Evolutionary conservation across 1,140 invertebrate genomes (phyloP).

Genomic region (Luehdorfia chinensis): DNA sequence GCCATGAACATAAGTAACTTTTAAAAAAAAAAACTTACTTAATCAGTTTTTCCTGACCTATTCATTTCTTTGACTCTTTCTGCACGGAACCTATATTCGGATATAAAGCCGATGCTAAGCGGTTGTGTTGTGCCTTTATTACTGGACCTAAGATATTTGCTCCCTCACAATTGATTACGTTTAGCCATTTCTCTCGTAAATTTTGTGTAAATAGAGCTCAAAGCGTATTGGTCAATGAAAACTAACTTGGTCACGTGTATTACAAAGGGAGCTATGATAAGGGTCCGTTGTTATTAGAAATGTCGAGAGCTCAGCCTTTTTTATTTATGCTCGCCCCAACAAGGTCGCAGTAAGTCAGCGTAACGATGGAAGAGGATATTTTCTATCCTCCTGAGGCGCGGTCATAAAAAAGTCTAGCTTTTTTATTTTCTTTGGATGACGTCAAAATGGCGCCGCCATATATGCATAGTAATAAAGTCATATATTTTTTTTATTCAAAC

Average conservation of each 20-base stretch:
- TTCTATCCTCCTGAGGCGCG: conserved; percentile 22
- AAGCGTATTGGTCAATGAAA: conserved; percentile 23
- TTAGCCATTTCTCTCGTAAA: conserved; percentile 1
- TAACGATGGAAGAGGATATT: conserved; percentile 31
- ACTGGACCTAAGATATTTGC: conserved; percentile 16
- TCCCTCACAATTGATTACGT: conserved; percentile 8
- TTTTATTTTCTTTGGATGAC: conserved; percentile 13
- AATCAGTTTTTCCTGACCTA: too few relatives aligned
- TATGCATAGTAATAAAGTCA: conserved; percentile 6
- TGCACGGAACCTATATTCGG: conserved; percentile 3
- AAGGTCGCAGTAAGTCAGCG: conserved; percentile 28
- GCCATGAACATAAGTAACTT: too few relatives aligned
- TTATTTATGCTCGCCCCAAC: conserved; percentile 43
- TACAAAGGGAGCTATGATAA: conserved; percentile 51
- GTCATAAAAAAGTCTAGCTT: conserved; percentile 26
- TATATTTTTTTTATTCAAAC: too few relatives aligned
- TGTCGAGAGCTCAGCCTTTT: conserved; percentile 40
- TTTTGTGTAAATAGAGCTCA: conserved; percentile 19
- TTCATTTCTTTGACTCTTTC: too few relatives aligned
- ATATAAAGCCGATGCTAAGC: background rate
- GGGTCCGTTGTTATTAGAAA: conserved; percentile 53
- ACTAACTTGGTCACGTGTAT: conserved; percentile 43
- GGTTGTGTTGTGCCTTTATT: background rate
- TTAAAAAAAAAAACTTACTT: too few relatives aligned
- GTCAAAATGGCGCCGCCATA: background rate